Base-by-base conservation (phyloP, 2,797 vertebrate species). In the Epinephelus malabaricus region DNA sequence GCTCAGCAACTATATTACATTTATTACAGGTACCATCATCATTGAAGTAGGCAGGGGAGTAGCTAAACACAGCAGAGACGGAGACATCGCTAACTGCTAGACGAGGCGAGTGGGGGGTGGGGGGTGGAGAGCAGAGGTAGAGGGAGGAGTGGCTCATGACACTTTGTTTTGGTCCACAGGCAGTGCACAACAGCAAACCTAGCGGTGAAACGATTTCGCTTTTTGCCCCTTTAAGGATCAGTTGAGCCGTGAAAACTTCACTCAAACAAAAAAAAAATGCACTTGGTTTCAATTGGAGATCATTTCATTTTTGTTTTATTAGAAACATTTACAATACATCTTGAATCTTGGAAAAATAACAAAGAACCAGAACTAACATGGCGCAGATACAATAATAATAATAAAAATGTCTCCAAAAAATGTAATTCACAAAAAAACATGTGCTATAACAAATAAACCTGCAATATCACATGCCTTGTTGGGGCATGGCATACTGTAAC, bases 251-350 rank as follows among this genome's bases (percentile, higher is more conserved):
- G 25, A 15, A 40, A 50, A 64, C 12, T 12, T 2, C 21, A 5
- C 7, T 10, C 23, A 69, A 1, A 61, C 38, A 56, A 3, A 21
- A 70, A 53, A 6, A 83, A 64, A 62, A 61, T 51, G 63, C 54
- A 68, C 49, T 27, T 8, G 5, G 14, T 71, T 27, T 75, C 63
- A 65, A 54, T 78, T 90, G 78, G 77, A 80, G 83, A 92, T 95
- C 87, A 92, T 94, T 95, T 94, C 90, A 89, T 90, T 95, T 95
- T 94, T 93, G 90, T 95, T 96, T 96, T 96, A 96, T 96, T 96
- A 96, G 93, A 96, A 96, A 96, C 95, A 96, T 96, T 95, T 96
- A 96, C 96, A 96, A 95, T 96, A 96, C 95, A 96, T 95, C 93
- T 95, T 95, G 87, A 94, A 95, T 95, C 89, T 96, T 94, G 87